These are phyloP conservation scores for Agrochola circellaris DNA, from an alignment of 2,888 invertebrate species.

Conservation along the genomic window DNA sequence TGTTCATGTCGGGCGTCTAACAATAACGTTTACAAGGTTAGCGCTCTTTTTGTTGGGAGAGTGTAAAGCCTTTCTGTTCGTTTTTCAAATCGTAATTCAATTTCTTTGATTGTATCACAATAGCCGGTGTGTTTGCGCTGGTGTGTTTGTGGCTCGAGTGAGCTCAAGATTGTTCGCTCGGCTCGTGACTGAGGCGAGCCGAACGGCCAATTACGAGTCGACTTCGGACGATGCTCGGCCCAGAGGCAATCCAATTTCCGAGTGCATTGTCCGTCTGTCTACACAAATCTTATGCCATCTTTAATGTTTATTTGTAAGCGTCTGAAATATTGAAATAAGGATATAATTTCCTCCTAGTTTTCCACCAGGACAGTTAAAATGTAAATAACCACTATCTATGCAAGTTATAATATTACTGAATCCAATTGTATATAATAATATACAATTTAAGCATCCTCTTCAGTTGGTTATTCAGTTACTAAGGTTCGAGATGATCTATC, in stretches of 20 bases:
- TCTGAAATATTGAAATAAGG: slow-evolving; percentile 40
- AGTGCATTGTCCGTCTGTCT: slow-evolving; percentile 83
- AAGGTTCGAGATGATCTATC: slow-evolving; percentile 17
- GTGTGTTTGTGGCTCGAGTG: slow-evolving; percentile 68
- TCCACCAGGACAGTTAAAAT: neutral
- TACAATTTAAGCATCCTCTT: neutral
- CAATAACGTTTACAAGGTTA: slow-evolving; percentile 64
- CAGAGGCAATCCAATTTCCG: slow-evolving; percentile 87
- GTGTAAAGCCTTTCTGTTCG: slow-evolving; percentile 52
- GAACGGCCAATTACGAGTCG: slow-evolving; percentile 82
- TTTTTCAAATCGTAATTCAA: slow-evolving; percentile 67
- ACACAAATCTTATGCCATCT: slow-evolving; percentile 68
- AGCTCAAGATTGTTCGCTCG: slow-evolving; percentile 63
- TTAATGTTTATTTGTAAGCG: slow-evolving; percentile 59
- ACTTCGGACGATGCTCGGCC: slow-evolving; percentile 77
- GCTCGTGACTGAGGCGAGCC: slow-evolving; percentile 75
- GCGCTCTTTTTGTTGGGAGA: slow-evolving; percentile 54
- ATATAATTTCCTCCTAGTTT: neutral
- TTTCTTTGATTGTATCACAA: slow-evolving; percentile 67
- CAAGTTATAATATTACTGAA: neutral
- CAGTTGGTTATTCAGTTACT: neutral
- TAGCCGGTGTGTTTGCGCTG: slow-evolving; percentile 57
- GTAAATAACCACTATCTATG: neutral
- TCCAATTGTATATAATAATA: neutral
- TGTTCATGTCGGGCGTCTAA: slow-evolving; percentile 70